phyloP scores from a whole-genome alignment of 2,113 vertebrate species.

The Notothenia rossii region DNA sequence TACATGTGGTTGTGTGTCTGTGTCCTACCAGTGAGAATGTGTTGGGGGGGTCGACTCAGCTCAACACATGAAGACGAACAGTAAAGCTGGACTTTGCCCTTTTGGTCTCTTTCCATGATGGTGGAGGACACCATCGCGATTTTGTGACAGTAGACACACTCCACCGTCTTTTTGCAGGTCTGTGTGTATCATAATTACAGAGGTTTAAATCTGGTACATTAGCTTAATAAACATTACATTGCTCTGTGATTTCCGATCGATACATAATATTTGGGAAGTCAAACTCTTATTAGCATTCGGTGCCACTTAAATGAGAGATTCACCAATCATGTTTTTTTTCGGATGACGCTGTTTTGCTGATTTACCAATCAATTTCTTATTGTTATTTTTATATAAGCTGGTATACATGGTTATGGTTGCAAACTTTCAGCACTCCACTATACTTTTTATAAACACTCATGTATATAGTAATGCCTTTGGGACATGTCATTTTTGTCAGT shows the following conservation, averaged over 20 bases:
- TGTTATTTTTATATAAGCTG: too few species aligned
- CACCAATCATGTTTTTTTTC: too few species aligned
- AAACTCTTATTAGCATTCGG: not conserved
- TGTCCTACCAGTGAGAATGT: slow-evolving; percentile 66
- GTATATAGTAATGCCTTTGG: too few species aligned
- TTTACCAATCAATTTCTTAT: too few species aligned
- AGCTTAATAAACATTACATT: not conserved
- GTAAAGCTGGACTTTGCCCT: slow-evolving; percentile 79
- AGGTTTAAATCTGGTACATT: not conserved
- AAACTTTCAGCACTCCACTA: too few species aligned
- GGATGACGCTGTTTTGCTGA: too few species aligned
- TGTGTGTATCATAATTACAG: not conserved
- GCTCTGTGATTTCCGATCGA: not conserved
- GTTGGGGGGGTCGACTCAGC: slow-evolving; percentile 63
- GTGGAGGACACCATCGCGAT: slow-evolving; percentile 57
- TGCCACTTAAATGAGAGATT: not conserved
- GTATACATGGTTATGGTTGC: too few species aligned
- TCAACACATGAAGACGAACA: slow-evolving; percentile 71
- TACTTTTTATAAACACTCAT: too few species aligned
- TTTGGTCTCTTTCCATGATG: slow-evolving; percentile 72
- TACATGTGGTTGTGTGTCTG: not conserved
- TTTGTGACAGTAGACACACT: slow-evolving; percentile 72
- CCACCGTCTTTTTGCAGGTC: slow-evolving; percentile 62
- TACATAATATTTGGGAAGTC: not conserved
- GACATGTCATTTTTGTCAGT: too few species aligned